Evolutionary conservation across 2,888 invertebrate genomes (phyloP), one percentile per base, ranked within the genome.

Genomic region (Caenorhabditis doughertyi): DNA sequence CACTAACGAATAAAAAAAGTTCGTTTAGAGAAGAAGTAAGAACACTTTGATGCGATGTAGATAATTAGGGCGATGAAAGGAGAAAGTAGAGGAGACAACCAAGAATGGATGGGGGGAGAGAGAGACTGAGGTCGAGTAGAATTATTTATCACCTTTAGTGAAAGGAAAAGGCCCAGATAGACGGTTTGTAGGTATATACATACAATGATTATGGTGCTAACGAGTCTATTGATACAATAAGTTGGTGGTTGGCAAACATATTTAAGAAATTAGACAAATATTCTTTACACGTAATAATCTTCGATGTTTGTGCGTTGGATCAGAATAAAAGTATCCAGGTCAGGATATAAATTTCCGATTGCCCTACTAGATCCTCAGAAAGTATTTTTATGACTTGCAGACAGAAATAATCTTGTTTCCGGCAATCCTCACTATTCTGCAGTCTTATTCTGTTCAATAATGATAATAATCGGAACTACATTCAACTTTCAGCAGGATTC

Each of bases 81-180:
- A 29, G 68, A 65, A 56, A 64, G 70, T 67, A 47, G 32, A 9
- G 51, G 64, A 58, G 53, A 64, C 51, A 23, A 42, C 13, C 25
- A 16, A 16, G 56, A 56, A 21, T 8, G 25, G 44, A 62, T 27
- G 25, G 8, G 21, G 29, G 23, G 18, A 32, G 51, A 44, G 51
- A 70, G 25, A 62, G 56, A 71, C 23, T 39, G 39, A 55, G 62
- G 27, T 11, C 44, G 56, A 35, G 42, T 42, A 67, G 29, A 32
- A 56, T 60, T 58, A 72, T 72, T 72, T 62, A 72, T 72, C 72
- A 72, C 72, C 58, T 58, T 18, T 2, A 32, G 3, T 13, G 27
- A 27, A 29, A 25, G 13, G 16, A 25, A 39, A 8, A 49, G 23
- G 23, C 3, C 8, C 55, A 18, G n/a, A n/a, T n/a, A n/a, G n/a